These are phyloP conservation scores for Magallana ariakensis DNA, from an alignment of 1,140 invertebrate genomes.

Conservation along the genomic window DNA sequence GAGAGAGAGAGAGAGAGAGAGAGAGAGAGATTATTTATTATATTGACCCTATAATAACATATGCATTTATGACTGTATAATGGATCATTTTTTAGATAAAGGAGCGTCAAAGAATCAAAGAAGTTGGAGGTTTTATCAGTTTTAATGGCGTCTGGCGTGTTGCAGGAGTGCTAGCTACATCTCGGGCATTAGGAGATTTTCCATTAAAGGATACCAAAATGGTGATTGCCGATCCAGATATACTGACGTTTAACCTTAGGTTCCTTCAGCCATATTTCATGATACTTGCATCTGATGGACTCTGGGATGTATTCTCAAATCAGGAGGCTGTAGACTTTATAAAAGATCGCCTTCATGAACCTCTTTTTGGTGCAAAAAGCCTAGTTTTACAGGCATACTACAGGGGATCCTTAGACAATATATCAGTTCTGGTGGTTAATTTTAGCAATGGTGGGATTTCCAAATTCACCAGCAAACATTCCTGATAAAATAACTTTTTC, in stretches of 20 bases:
- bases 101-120: slow-evolving; percentile 75
- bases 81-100: slow-evolving; percentile 80
- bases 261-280: slow-evolving; percentile 90
- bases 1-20: no score
- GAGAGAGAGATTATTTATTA: no score
- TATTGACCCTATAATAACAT: no score
- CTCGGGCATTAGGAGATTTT: slow-evolving; percentile 95
- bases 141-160: slow-evolving; percentile 98
- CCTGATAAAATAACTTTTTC: neutral
- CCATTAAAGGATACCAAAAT: slow-evolving; percentile 95
- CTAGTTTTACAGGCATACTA: slow-evolving; percentile 94
- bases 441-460: slow-evolving; percentile 79
- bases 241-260: slow-evolving; percentile 91
- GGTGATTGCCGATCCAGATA: slow-evolving; percentile 96
- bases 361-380: slow-evolving; percentile 93
- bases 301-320: slow-evolving; percentile 97
- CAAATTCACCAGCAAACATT: slow-evolving; percentile 5
- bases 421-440: slow-evolving; percentile 95
- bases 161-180: slow-evolving; percentile 96
- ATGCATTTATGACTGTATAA: no score
- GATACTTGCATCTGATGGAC: slow-evolving; percentile 94
- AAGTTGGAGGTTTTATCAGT: slow-evolving; percentile 86
- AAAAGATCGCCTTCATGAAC: slow-evolving; percentile 85
- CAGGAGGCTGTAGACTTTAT: slow-evolving; percentile 92
- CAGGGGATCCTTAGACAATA: slow-evolving; percentile 95